Percentiles rank a stretch among this genome's conserved stretches.
Evolutionary conservation across 2,113 vertebrate species (phyloP).

Genomic region (Noctilio leporinus): DNA sequence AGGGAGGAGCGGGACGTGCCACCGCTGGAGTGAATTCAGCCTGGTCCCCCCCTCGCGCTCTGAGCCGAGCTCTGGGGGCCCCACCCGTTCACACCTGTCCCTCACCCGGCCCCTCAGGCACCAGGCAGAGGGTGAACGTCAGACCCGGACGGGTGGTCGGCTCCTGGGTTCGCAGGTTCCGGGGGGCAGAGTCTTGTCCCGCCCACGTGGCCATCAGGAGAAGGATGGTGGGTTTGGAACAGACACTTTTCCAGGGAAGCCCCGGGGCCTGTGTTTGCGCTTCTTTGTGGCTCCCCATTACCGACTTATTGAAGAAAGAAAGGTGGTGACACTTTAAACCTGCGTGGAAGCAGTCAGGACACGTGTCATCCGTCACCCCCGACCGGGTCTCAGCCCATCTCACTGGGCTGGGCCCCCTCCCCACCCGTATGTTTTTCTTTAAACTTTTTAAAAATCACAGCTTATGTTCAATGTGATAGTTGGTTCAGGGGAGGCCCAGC

Average conservation of each 20-base stretch:
- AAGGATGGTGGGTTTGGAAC: background rate
- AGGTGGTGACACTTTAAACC: background rate
- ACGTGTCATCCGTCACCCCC: too few species aligned
- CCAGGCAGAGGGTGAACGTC: too few species aligned
- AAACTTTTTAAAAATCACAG: background rate
- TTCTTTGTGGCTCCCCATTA: accelerated
- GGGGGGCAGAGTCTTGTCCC: too few species aligned
- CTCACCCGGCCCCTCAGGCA: too few species aligned
- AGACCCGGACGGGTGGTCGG: too few species aligned
- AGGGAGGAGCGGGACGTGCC: too few species aligned
- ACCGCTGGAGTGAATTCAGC: too few species aligned
- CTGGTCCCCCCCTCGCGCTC: too few species aligned
- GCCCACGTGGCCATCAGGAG: too few species aligned
- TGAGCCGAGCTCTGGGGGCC: too few species aligned
- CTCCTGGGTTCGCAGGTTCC: too few species aligned
- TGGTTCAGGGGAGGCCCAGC: background rate
- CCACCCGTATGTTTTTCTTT: background rate
- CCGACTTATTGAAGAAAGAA: background rate
- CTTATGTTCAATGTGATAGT: background rate
- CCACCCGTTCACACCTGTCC: too few species aligned
- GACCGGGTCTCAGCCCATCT: background rate
- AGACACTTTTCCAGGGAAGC: background rate
- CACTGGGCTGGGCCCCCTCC: background rate
- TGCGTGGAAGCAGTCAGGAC: background rate
- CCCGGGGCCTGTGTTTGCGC: background rate